These are phyloP conservation scores for Scotopteryx bipunctaria DNA, from an alignment of 2,888 invertebrate species.

Conservation along the genomic window DNA sequence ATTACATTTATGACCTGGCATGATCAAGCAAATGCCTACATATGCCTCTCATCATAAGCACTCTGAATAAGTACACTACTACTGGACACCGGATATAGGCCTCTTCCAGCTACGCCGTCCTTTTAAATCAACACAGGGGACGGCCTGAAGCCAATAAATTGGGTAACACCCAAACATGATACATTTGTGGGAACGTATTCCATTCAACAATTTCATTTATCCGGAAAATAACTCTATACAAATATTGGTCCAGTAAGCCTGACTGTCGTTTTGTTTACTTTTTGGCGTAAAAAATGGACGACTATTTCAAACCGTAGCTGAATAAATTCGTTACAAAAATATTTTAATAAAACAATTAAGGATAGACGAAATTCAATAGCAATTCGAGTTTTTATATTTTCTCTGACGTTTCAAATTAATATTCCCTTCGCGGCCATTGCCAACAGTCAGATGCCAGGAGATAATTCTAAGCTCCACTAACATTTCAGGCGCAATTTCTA, in stretches of 20 bases:
- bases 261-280: not conserved
- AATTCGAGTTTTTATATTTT: conserved; percentile 1
- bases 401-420: conserved; percentile 38
- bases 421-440: conserved; percentile 29
- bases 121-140: too few relatives aligned
- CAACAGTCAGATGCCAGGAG: conserved; percentile 41
- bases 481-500: conserved; percentile 46
- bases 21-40: too few relatives aligned
- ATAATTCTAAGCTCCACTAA: conserved; percentile 45
- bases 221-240: not conserved
- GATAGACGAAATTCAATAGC: not conserved
- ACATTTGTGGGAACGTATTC: too few relatives aligned
- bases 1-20: too few relatives aligned
- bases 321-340: not conserved
- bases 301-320: not conserved
- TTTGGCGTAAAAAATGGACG: conserved; percentile 6
- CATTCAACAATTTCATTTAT: conserved; percentile 1
- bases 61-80: too few relatives aligned
- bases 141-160: too few relatives aligned
- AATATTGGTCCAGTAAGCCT: conserved; percentile 8
- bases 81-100: too few relatives aligned
- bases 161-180: too few relatives aligned
- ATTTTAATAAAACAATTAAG: conserved; percentile 2
- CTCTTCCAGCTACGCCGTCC: too few relatives aligned
- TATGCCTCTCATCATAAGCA: too few relatives aligned